Percentiles rank a stretch among this genome's conserved stretches.
Conservation (phyloP, 2,797 vertebrate species). For the Acrocephalus scirpaceus region DNA sequence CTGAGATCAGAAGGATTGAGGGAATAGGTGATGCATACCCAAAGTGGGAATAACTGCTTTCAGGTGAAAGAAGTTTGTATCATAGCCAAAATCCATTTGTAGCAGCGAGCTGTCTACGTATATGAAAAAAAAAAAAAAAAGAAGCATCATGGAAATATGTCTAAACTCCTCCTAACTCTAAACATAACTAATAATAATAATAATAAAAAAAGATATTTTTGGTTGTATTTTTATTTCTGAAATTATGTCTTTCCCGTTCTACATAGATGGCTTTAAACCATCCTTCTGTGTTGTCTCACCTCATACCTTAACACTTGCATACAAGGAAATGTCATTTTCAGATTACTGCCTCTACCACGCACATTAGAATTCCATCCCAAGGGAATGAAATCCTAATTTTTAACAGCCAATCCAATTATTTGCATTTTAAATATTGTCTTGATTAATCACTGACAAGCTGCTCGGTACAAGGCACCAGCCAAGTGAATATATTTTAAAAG, state of each 20-base stretch:
- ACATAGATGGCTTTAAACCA: not conserved
- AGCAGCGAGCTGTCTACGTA: fast-evolving
- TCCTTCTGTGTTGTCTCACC: not conserved
- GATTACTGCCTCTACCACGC: not conserved
- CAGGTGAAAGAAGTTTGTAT: not conserved
- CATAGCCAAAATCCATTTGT: not conserved
- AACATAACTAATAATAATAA: not conserved
- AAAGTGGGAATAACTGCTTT: not conserved
- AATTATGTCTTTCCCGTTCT: not conserved
- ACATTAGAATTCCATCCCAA: not conserved
- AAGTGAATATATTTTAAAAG: not conserved
- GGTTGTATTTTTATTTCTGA: not conserved
- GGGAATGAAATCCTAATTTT: slow-evolving; percentile 1
- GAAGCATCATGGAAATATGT: not conserved
- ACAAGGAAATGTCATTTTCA: not conserved
- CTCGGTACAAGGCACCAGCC: not conserved
- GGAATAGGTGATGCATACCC: not conserved
- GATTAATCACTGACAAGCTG: slow-evolving; percentile 21
- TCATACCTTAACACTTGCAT: not conserved
- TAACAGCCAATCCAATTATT: slow-evolving; percentile 14
- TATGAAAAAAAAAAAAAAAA: fast-evolving
- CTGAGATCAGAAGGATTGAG: not conserved
- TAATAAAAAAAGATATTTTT: not conserved
- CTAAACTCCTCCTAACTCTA: not conserved
- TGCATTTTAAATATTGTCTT: slow-evolving; percentile 22